Evolutionary conservation across 2,113 vertebrate species (phyloP).

Genomic region (Erpornis zantholeuca): DNA sequence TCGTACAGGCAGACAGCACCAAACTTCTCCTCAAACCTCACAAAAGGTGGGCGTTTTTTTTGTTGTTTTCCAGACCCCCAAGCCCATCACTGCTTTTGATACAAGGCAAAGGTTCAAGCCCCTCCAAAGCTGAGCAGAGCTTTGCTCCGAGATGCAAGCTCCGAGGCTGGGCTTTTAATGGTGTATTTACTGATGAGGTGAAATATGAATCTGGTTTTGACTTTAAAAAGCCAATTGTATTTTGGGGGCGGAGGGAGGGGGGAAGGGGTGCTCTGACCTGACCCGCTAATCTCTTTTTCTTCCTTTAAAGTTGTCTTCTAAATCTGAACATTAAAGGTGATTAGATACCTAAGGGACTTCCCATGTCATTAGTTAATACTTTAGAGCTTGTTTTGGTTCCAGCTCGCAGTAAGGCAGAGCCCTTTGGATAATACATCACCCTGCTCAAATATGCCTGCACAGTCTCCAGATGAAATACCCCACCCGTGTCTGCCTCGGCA

Average conservation of each 20-base stretch:
- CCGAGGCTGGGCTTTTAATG: background rate
- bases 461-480: conserved; percentile 70
- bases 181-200: conserved; percentile 58
- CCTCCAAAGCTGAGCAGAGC: background rate
- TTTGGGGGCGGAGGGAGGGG: conserved; percentile 24
- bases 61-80: background rate
- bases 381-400: conserved; percentile 61
- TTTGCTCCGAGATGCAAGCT: background rate
- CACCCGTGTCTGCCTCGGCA: conserved; percentile 63
- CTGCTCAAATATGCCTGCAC: conserved; percentile 53
- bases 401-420: conserved; percentile 24
- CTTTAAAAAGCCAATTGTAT: conserved; percentile 67
- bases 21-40: background rate
- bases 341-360: conserved; percentile 73
- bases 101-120: background rate
- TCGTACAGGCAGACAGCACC: background rate
- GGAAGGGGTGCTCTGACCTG: conserved; percentile 66
- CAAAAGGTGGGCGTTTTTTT: background rate
- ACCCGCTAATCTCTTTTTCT: conserved; percentile 71
- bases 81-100: background rate
- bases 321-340: conserved; percentile 73
- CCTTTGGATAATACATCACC: conserved; percentile 70
- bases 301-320: conserved; percentile 73
- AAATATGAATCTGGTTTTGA: conserved; percentile 62
- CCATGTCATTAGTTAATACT: conserved; percentile 74